Conservation (phyloP, 2,888 invertebrate genomes). For the Phasia obesa region DNA sequence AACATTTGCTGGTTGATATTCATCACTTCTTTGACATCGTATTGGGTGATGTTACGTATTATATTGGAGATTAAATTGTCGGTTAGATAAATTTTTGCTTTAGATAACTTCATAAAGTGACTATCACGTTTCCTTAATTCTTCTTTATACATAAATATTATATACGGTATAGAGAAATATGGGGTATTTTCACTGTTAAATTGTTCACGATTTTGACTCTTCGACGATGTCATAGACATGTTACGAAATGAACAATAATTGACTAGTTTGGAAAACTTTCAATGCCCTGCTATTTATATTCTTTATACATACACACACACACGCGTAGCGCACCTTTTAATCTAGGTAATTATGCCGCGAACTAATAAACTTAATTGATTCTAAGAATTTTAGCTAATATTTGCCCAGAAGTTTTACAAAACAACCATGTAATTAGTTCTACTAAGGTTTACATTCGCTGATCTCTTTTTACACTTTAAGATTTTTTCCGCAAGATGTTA, state of each 20-base stretch:
- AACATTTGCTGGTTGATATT: slow-evolving; percentile 50
- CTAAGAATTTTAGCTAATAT: not conserved
- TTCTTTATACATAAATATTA: slow-evolving; percentile 47
- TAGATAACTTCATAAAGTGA: slow-evolving; percentile 37
- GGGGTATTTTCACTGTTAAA: not conserved
- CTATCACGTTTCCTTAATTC: slow-evolving; percentile 39
- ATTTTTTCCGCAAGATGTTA: not conserved
- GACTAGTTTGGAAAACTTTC: not conserved
- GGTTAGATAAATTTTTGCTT: slow-evolving; percentile 55
- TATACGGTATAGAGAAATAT: slow-evolving; percentile 45
- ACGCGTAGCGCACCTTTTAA: not conserved
- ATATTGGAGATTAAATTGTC: slow-evolving; percentile 46
- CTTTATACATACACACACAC: not conserved
- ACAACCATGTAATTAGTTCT: slow-evolving; percentile 1
- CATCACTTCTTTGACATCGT: slow-evolving; percentile 35
- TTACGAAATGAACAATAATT: not conserved
- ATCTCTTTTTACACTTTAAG: not conserved
- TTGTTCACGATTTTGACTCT: not conserved
- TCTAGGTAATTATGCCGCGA: not conserved
- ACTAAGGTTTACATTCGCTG: not conserved
- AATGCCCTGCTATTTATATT: slow-evolving; percentile 32
- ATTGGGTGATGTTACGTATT: slow-evolving; percentile 39
- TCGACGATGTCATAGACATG: not conserved
- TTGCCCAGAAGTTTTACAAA: not conserved
- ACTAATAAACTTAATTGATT: slow-evolving; percentile 41